Conservation (phyloP, 2,797 vertebrate genomes). For the Coendou prehensilis region DNA sequence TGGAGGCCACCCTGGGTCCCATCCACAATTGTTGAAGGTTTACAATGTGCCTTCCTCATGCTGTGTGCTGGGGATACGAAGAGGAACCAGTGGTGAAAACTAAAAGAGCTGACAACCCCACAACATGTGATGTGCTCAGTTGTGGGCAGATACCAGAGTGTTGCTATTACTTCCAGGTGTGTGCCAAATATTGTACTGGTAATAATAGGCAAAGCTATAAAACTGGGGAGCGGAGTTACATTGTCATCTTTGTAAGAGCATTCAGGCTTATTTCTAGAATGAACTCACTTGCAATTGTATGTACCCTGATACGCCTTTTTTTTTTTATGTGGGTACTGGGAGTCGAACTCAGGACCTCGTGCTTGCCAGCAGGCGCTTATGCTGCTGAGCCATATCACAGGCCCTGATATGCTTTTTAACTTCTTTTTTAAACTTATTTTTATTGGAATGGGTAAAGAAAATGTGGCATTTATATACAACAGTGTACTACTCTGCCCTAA, state of each 20-base stretch:
- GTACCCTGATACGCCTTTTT: background rate
- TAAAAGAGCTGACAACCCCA: background rate
- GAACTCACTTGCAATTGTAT: background rate
- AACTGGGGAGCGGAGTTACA: background rate
- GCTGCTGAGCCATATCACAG: too few relatives aligned
- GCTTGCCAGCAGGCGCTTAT: too few relatives aligned
- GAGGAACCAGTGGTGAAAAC: background rate
- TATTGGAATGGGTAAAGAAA: background rate
- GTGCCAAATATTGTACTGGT: background rate
- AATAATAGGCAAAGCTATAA: background rate
- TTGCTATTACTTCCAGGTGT: background rate
- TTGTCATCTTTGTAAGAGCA: background rate
- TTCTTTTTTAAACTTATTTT: background rate
- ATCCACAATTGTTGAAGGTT: slow-evolving; percentile 26
- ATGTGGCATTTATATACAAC: background rate
- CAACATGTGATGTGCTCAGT: background rate
- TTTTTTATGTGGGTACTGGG: too few relatives aligned
- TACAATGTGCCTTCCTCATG: background rate
- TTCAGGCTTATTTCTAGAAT: background rate
- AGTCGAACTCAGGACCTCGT: too few relatives aligned
- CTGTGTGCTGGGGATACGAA: background rate
- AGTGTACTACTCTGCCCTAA: background rate
- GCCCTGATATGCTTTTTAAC: background rate
- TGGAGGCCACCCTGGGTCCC: background rate
- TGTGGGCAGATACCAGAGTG: background rate